Percentiles rank a stretch among this genome's conserved stretches.
Conservation (phyloP, 2,888 invertebrate genomes). For the Amphipyra tragopoginis region DNA sequence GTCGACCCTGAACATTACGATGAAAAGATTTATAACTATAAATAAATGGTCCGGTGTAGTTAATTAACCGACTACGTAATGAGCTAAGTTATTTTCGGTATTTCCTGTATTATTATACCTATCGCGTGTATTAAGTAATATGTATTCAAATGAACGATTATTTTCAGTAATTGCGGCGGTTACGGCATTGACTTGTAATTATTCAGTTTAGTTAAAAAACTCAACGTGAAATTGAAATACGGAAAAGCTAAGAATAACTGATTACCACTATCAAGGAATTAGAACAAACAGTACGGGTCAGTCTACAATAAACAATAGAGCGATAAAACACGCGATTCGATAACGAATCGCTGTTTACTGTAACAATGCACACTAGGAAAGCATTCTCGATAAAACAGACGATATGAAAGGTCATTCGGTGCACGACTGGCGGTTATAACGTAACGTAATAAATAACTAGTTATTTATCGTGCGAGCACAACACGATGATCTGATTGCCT, state of each 20-base stretch:
- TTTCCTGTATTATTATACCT: constrained; percentile 27
- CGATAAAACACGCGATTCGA: constrained; percentile 71
- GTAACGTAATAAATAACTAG: constrained; percentile 64
- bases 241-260: constrained; percentile 53
- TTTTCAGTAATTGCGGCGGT: background rate
- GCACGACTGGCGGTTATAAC: constrained; percentile 58
- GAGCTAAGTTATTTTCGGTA: constrained; percentile 10
- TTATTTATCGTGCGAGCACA: constrained; percentile 57
- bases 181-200: constrained; percentile 7
- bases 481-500: constrained; percentile 52
- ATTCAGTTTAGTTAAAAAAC: constrained; percentile 23
- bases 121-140: constrained; percentile 8
- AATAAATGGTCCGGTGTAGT: constrained; percentile 8
- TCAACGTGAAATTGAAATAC: constrained; percentile 33
- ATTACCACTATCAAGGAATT: constrained; percentile 61
- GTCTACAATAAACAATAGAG: constrained; percentile 71
- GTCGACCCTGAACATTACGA: constrained; percentile 35
- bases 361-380: constrained; percentile 70
- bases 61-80: constrained; percentile 21
- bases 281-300: constrained; percentile 65
- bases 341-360: constrained; percentile 69
- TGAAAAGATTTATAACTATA: constrained; percentile 24
- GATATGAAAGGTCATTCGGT: constrained; percentile 71
- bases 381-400: constrained; percentile 67
- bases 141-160: constrained; percentile 10